Conservation (phyloP, 2,113 vertebrate genomes). For the Nibea albiflora region DNA sequence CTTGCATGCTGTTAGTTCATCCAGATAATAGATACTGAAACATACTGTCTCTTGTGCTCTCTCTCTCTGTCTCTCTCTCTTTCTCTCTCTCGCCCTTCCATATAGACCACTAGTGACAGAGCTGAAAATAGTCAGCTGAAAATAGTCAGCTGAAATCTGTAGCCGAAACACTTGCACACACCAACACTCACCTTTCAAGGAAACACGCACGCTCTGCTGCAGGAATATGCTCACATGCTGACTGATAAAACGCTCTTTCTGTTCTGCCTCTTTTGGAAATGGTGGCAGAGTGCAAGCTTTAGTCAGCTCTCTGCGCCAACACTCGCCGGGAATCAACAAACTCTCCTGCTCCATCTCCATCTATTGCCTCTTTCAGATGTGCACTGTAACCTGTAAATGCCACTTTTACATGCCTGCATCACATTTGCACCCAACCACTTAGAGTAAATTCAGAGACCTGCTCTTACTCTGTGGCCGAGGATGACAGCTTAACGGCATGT, state of each 20-base stretch:
- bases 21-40: not conserved
- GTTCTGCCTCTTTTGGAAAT: conserved; percentile 49
- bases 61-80: not conserved
- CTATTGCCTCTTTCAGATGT: conserved; percentile 20
- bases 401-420: conserved; percentile 11
- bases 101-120: not conserved
- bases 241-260: conserved; percentile 44
- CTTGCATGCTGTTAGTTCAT: not conserved
- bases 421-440: conserved; percentile 7
- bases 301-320: conserved; percentile 9
- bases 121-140: conserved; percentile 35
- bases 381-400: conserved; percentile 20
- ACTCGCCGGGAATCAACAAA: conserved; percentile 12
- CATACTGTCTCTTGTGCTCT: not conserved
- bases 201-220: conserved; percentile 23
- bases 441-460: not conserved
- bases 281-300: conserved; percentile 50
- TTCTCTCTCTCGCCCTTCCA: not conserved
- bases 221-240: conserved; percentile 45
- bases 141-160: conserved; percentile 37
- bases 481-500: not conserved
- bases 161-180: conserved; percentile 5
- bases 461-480: not conserved
- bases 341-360: conserved; percentile 16
- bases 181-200: conserved; percentile 36